phyloP scores from a whole-genome alignment of 1,140 invertebrate species.

The Physella acuta region DNA sequence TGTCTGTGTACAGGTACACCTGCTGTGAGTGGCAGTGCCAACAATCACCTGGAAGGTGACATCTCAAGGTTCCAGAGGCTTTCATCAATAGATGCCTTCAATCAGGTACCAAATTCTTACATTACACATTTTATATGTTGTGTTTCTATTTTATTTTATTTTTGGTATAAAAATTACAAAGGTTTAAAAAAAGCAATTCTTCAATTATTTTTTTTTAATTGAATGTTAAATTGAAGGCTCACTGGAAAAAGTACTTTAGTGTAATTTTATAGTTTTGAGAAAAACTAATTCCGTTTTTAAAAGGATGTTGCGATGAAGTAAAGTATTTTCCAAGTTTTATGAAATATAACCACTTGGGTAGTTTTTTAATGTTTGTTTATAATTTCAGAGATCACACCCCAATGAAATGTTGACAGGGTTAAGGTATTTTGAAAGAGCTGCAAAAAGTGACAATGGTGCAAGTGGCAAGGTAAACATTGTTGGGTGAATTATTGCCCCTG shows the following conservation, averaged over 20 bases:
- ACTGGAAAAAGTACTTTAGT: too few relatives aligned
- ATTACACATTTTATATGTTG: background rate
- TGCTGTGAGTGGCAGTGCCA: conserved; percentile 53
- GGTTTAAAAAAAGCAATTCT: too few relatives aligned
- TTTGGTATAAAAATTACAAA: too few relatives aligned
- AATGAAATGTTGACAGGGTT: conserved; percentile 66
- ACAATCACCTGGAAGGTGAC: conserved; percentile 52
- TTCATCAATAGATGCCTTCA: conserved; percentile 61
- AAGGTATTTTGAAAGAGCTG: conserved; percentile 63
- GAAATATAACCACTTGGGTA: too few relatives aligned
- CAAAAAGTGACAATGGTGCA: conserved; percentile 47
- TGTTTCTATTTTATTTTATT: background rate
- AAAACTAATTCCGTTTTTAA: too few relatives aligned
- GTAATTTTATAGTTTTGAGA: too few relatives aligned
- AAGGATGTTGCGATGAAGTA: too few relatives aligned
- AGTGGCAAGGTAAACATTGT: conserved; percentile 36
- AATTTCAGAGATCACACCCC: conserved; percentile 55
- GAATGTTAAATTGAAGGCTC: too few relatives aligned
- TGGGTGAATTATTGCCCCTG: background rate
- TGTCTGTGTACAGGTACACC: conserved; percentile 57
- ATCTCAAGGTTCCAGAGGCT: conserved; percentile 56
- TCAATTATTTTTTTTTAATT: too few relatives aligned
- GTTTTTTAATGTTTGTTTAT: too few relatives aligned
- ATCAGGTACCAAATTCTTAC: conserved; percentile 41
- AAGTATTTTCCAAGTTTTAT: too few relatives aligned